These are phyloP conservation scores for Tenthredo mesomela DNA, from an alignment of 2,888 invertebrate genomes.

Conservation along the genomic window DNA sequence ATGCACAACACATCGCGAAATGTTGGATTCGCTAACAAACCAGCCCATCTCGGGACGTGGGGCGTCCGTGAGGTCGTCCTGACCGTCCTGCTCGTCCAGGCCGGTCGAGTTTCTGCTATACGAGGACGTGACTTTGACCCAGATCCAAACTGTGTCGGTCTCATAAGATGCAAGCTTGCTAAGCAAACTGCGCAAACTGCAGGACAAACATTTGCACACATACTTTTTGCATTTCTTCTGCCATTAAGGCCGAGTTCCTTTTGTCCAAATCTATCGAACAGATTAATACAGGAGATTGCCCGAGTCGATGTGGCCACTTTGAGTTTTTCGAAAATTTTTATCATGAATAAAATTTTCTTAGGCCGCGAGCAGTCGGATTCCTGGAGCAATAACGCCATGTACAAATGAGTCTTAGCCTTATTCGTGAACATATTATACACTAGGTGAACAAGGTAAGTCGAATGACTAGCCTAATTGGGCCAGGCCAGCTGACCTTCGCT, in stretches of 20 bases:
- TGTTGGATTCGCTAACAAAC: slow-evolving; percentile 17
- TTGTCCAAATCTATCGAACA: background rate
- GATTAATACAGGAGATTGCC: background rate
- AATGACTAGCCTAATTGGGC: slow-evolving; percentile 14
- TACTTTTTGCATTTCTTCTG: background rate
- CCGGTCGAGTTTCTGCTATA: slow-evolving; percentile 33
- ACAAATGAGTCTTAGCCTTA: slow-evolving; percentile 5
- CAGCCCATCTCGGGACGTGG: slow-evolving; percentile 41
- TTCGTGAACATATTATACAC: background rate
- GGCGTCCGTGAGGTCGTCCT: slow-evolving; percentile 49
- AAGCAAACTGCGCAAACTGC: slow-evolving; percentile 33
- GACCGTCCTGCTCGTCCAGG: slow-evolving; percentile 47
- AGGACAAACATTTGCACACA: background rate
- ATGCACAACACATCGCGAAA: slow-evolving; percentile 25
- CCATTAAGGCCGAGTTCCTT: background rate
- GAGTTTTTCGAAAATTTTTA: background rate
- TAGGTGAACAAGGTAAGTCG: slow-evolving; percentile 32
- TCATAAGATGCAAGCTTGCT: slow-evolving; percentile 64
- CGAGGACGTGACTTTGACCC: slow-evolving; percentile 77
- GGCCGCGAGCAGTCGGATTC: background rate
- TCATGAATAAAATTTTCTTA: background rate
- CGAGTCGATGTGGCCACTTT: background rate
- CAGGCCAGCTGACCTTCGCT: slow-evolving; percentile 10
- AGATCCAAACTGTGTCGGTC: slow-evolving; percentile 71
- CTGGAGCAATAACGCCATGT: slow-evolving; percentile 18